These are phyloP conservation scores for Perognathus longimembris DNA, from an alignment of 2,113 vertebrate genomes.

Conservation along the genomic window DNA sequence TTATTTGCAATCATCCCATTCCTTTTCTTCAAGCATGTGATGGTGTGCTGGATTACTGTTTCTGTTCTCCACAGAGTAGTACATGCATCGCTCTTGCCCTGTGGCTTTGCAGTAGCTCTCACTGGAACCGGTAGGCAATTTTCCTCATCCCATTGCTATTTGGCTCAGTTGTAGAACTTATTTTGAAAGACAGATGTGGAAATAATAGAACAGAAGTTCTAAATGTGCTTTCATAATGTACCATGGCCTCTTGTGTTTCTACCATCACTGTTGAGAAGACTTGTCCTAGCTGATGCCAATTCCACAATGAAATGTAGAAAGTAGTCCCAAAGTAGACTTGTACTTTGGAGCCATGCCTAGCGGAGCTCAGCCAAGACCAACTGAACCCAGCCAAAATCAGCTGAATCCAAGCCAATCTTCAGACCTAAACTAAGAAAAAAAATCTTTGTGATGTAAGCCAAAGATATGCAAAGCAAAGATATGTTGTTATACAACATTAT, in stretches of 20 bases:
- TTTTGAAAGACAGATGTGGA: neutral
- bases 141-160: neutral
- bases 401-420: conserved; percentile 8
- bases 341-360: neutral
- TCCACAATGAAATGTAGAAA: neutral
- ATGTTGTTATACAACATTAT: conserved; percentile 4
- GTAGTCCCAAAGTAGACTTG: neutral
- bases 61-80: neutral
- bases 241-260: neutral
- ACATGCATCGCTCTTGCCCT: neutral
- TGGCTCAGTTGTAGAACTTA: neutral
- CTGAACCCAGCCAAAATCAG: neutral
- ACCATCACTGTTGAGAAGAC: neutral
- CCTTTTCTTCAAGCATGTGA: neutral
- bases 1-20: neutral
- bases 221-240: neutral
- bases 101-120: neutral
- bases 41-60: neutral
- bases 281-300: neutral
- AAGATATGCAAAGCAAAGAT: no score
- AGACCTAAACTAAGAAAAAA: conserved; percentile 34
- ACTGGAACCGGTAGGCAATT: neutral
- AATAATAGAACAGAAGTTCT: neutral
- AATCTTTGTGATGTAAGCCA: neutral
- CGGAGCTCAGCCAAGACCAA: conserved; percentile 41